These are phyloP conservation scores for Lydus trimaculatus DNA, from an alignment of 2,888 invertebrate species.

Conservation along the genomic window DNA sequence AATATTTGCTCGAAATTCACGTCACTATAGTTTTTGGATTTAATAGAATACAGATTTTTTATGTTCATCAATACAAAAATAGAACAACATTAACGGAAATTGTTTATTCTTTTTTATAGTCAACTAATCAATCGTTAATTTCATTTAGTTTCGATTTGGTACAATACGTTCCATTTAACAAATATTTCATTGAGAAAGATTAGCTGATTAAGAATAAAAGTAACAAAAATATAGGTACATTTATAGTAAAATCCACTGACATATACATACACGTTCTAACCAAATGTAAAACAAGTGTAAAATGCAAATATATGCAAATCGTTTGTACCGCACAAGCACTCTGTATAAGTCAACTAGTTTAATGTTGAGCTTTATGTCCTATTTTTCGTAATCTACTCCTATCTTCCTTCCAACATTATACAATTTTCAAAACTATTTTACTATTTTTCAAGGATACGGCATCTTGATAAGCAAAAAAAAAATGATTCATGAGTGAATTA, in stretches of 20 bases:
- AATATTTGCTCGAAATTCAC: neutral
- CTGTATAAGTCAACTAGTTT: constrained; percentile 5
- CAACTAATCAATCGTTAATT: neutral
- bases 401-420: neutral
- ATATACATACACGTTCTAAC: neutral
- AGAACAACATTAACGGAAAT: neutral
- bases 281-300: constrained; percentile 15
- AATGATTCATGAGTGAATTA: neutral
- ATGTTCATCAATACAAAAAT: neutral
- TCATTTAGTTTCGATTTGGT: neutral
- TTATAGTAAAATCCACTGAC: neutral
- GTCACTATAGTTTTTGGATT: neutral
- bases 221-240: neutral
- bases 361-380: constrained; percentile 5
- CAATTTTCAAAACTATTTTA: neutral
- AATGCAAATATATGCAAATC: constrained; percentile 15
- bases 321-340: constrained; percentile 8
- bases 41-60: neutral
- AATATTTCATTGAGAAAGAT: neutral
- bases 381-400: neutral
- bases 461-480: neutral
- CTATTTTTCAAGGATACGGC: neutral
- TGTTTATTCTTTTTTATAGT: neutral
- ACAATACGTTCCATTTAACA: neutral
- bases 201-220: neutral